These are phyloP conservation scores for Gandaritis pyraliata DNA, from an alignment of 2,888 invertebrate genomes.

Conservation along the genomic window DNA sequence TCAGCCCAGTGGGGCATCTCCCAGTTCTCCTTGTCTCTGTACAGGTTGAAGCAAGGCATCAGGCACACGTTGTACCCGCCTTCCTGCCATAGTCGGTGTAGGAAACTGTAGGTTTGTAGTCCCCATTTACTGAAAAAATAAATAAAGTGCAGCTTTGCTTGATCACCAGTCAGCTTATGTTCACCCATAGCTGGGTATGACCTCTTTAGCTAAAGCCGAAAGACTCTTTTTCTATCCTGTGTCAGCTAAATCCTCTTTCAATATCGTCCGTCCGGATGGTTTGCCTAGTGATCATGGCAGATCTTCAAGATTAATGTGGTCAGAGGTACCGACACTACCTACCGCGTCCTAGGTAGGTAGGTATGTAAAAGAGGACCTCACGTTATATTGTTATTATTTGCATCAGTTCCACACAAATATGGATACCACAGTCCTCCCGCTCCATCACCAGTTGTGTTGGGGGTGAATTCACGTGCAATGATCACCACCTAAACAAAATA, in stretches of 20 bases:
- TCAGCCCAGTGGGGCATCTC: constrained; percentile 54
- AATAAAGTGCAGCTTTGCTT: background rate
- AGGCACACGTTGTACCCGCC: constrained; percentile 66
- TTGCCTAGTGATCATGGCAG: too few relatives aligned
- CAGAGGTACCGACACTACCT: too few relatives aligned
- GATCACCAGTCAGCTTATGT: background rate
- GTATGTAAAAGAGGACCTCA: constrained; percentile 56
- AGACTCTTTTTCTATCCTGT: too few relatives aligned
- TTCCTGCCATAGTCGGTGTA: constrained; percentile 85
- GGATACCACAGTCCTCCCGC: constrained; percentile 92
- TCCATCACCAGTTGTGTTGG: constrained; percentile 90
- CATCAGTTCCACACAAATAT: constrained; percentile 85
- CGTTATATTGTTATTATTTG: constrained; percentile 74
- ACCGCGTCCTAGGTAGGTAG: background rate
- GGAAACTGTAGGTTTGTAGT: constrained; percentile 83
- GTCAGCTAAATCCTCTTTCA: too few relatives aligned
- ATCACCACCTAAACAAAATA: constrained; percentile 81
- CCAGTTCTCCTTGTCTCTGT: constrained; percentile 40
- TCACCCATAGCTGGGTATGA: too few relatives aligned
- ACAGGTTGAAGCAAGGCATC: constrained; percentile 62
- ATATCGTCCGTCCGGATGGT: too few relatives aligned
- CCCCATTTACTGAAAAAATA: constrained; percentile 87
- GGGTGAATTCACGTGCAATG: constrained; percentile 87
- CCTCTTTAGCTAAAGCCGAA: too few relatives aligned
- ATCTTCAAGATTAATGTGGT: too few relatives aligned